Conservation (phyloP, 2,113 vertebrate genomes). For the Capreolus pygargus region DNA sequence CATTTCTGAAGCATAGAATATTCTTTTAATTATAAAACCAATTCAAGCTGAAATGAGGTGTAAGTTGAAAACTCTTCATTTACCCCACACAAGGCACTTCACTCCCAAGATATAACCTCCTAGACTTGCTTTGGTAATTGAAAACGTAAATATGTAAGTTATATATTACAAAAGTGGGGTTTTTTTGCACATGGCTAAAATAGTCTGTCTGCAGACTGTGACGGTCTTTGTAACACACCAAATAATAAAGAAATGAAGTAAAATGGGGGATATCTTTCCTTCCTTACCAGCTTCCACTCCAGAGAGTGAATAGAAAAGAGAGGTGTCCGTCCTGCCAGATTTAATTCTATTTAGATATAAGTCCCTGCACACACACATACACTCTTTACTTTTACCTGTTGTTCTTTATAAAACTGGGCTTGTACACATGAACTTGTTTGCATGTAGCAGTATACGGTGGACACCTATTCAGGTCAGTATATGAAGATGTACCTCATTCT, state of each 20-base stretch:
- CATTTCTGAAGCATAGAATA: slow-evolving; percentile 22
- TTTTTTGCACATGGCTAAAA: not conserved
- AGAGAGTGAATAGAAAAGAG: not conserved
- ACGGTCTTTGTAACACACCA: slow-evolving; percentile 15
- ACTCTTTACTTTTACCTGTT: not conserved
- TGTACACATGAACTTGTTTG: not conserved
- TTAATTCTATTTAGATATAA: not conserved
- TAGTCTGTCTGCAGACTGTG: not conserved
- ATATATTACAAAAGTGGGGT: not conserved
- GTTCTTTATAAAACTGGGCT: not conserved
- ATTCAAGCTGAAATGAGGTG: not conserved
- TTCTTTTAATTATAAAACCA: not conserved
- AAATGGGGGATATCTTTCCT: not conserved
- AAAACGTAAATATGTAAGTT: not conserved
- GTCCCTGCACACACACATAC: not conserved
- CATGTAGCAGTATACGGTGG: not conserved
- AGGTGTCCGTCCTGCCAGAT: not conserved
- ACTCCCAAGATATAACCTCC: not conserved
- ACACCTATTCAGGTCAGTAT: not conserved
- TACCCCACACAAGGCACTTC: not conserved
- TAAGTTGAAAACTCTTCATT: not conserved
- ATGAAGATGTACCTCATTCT: not conserved
- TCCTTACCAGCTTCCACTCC: not conserved
- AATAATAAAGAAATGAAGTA: not conserved
- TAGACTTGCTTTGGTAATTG: not conserved